phyloP scores from a whole-genome alignment of 1,140 invertebrate species.

The Euglossa dilemma region DNA sequence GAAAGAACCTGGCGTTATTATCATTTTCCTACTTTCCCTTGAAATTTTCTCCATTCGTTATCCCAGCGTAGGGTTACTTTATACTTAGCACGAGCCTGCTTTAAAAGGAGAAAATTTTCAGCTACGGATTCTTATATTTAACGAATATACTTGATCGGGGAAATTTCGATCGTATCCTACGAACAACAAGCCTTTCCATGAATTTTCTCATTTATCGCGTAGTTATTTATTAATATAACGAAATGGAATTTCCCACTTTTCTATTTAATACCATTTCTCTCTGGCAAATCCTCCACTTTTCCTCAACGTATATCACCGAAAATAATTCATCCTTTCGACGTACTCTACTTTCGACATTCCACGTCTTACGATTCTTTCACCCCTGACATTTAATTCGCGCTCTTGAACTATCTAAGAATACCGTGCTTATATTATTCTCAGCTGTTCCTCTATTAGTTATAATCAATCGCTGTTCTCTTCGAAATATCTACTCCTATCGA shows the following conservation, averaged over 20 bases:
- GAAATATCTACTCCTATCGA: too few species aligned
- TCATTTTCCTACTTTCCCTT: too few species aligned
- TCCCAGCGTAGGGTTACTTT: too few species aligned
- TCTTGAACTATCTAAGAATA: background rate
- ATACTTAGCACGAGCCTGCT: too few species aligned
- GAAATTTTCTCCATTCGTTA: too few species aligned
- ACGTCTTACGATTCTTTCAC: background rate
- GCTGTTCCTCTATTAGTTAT: background rate
- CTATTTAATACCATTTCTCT: background rate
- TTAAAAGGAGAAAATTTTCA: too few species aligned
- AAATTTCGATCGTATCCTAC: background rate
- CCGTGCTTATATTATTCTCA: background rate
- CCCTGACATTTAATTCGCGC: background rate
- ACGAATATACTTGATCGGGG: background rate
- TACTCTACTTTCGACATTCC: background rate
- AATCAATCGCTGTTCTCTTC: too few species aligned
- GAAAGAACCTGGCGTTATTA: too few species aligned
- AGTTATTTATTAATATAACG: background rate
- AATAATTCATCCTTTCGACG: background rate
- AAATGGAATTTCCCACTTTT: background rate
- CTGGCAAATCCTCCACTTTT: background rate
- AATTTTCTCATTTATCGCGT: background rate
- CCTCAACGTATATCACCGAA: background rate
- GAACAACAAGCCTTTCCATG: background rate
- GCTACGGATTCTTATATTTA: too few species aligned